A percentile compares a stretch with the other conserved stretches of the same genome.
Conservation (phyloP, 2,797 vertebrate genomes). For the Threskiornis aethiopicus region DNA sequence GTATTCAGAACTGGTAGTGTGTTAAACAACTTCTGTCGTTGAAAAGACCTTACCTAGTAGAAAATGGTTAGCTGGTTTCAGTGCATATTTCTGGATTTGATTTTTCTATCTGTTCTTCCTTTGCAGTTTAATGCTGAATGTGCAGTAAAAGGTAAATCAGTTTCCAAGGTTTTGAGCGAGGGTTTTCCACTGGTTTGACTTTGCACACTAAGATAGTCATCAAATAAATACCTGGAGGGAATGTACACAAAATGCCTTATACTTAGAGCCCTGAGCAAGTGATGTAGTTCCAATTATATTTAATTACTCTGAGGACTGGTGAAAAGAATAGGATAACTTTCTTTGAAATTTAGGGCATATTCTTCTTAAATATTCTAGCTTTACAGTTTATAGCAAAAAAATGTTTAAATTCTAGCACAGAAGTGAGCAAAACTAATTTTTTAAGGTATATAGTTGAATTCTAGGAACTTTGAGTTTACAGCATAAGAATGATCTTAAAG, state of each 20-base stretch:
- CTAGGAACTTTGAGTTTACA: background rate
- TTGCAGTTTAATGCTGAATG: slow-evolving; percentile 28
- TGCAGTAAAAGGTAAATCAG: slow-evolving; percentile 45
- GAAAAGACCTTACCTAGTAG: background rate
- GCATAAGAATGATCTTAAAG: background rate
- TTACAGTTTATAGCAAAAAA: background rate
- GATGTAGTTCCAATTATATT: background rate
- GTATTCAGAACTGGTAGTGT: background rate
- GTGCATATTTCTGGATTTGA: slow-evolving; percentile 15
- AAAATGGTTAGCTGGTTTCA: background rate
- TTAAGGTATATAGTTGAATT: background rate
- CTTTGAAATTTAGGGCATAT: background rate
- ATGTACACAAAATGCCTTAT: slow-evolving; percentile 42
- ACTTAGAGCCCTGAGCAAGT: background rate
- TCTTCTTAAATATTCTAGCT: background rate
- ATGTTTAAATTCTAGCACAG: background rate
- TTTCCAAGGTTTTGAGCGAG: background rate
- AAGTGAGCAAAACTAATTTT: background rate
- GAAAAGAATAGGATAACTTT: background rate
- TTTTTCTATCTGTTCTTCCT: background rate
- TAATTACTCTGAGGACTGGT: background rate
- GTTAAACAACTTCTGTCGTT: background rate
- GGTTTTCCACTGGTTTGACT: background rate
- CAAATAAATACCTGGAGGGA: background rate
- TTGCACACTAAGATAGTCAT: background rate